These are phyloP conservation scores for Anhinga rufa DNA, from an alignment of 2,113 vertebrate species.

Conservation along the genomic window DNA sequence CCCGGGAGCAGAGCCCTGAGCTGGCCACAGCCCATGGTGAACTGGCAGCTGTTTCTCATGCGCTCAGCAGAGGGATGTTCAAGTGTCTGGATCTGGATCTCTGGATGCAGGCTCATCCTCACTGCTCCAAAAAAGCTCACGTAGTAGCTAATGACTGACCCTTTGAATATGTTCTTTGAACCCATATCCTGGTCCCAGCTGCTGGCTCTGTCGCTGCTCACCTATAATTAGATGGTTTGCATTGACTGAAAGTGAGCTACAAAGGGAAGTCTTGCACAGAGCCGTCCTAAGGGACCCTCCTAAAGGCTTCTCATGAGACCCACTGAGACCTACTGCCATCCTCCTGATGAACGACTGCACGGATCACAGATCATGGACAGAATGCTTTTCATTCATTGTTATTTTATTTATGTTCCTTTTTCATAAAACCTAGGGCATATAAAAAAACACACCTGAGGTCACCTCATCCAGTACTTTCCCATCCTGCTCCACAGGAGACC, in stretches of 20 bases:
- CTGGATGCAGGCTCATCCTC: neutral
- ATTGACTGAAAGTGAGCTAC: neutral
- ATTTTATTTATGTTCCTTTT: neutral
- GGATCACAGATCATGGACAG: neutral
- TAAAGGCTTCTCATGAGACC: neutral
- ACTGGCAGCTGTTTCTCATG: accelerated
- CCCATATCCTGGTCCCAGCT: neutral
- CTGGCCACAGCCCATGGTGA: neutral
- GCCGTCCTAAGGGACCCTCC: neutral
- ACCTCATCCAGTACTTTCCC: neutral
- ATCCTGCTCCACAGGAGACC: accelerated
- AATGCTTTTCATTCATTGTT: neutral
- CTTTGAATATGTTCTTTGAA: neutral
- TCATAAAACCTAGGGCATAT: too few species aligned
- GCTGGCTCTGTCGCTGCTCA: neutral
- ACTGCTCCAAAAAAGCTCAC: neutral
- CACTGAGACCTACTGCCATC: neutral
- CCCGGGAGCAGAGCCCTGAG: neutral
- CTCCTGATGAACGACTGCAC: neutral
- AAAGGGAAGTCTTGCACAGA: neutral
- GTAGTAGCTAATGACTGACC: neutral
- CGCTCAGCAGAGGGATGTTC: neutral
- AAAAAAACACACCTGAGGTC: neutral
- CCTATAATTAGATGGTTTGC: neutral
- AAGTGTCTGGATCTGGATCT: accelerated